Evolutionary conservation across 2,797 vertebrate species (phyloP), one percentile per base, ranked within the genome.

Genomic region (Sebastes kiyomatsui): DNA sequence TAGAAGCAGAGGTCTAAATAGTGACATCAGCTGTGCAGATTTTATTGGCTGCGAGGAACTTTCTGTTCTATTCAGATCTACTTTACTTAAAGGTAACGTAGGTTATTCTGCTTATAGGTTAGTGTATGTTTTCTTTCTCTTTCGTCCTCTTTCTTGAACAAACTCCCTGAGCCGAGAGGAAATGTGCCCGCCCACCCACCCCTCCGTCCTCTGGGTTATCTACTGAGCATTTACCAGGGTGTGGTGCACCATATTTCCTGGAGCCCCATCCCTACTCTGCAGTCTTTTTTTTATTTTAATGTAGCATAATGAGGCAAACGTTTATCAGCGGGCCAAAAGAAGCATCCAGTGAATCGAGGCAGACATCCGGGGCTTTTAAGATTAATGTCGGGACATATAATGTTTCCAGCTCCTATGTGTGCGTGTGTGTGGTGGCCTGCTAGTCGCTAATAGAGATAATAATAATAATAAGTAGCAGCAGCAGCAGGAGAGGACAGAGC

Each of bases 181-280:
- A 75, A 49, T 16, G 11, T 20, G 54, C 10, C 61, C 66, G 0
- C 4, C 27, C 27, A 5, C 5, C 13, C 35, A 33, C 33, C 59
- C 23, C 3, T 22, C 32, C 13, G 6, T 18, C 7, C 28, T 80
- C 23, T 55, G 33, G 7, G 12, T 62, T 81, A 68, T 87, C 70
- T 52, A 1, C 25, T 28, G 32, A 32, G n/a, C 33, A 22, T 73
- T 67, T 79, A 33, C 38, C 61, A 54, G 87, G 88, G 93, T 13
- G 87, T 81, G 90, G 86, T 62, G 55, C 59, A 7, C 7, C 2
- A 32, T 7, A 35, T 73, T 90, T 91, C 85, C 85, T 82, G 81
- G 20, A 60, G 42, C 42, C 22, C 7, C 28, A 14, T 58, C 32
- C 23, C 18, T 14, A 10, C 55, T 65, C 62, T 71, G 75, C 23